Evolutionary conservation across 2,113 vertebrate species (phyloP), one percentile per base, ranked within the genome.

Genomic region (Otus sunia): DNA sequence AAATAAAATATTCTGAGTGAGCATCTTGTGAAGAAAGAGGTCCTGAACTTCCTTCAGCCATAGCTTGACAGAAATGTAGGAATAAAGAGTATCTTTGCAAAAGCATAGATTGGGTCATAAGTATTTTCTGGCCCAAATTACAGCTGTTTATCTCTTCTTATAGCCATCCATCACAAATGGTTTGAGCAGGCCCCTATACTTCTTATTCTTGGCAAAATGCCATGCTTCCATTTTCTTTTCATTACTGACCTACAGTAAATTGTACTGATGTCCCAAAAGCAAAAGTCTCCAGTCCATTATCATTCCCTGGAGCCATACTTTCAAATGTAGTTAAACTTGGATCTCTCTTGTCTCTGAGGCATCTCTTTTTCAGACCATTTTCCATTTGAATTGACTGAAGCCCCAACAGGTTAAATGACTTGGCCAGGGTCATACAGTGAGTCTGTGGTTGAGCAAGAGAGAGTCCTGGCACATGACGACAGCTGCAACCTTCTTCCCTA

Each of bases 141-240:
- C 60, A 85, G 37, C 69, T 97, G 86, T 92, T 95, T 94, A 91
- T 95, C 74, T 85, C 69, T 90, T 91, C 77, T 90, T 92, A 39
- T 49, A 79, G 41, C 49, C 23, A 72, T 92, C 37, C n/a, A 50
- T 87, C 80, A 89, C 62, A 87, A 92, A 81, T 11, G 37, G 77
- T 73, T 94, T 66, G 86, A 85, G 55, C 66, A 92, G 49, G 41
- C 43, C 88, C 85, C 55, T 67, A 58, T 13, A 92, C 53, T 82
- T 88, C 76, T 91, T 71, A 66, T 63, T 79, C 81, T 79, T 95
- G 92, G 96, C 73, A 87, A 95, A 92, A 90, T 88, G 92, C 87
- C 81, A 53, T 6, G 16, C 71, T 94, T 92, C 93, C 91, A 88
- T 95, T 97, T 95, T 94, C 76, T 95, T 96, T 96, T 97, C 89